Evolutionary conservation across 2,113 vertebrate genomes (phyloP).

Genomic region (Danio rerio): DNA sequence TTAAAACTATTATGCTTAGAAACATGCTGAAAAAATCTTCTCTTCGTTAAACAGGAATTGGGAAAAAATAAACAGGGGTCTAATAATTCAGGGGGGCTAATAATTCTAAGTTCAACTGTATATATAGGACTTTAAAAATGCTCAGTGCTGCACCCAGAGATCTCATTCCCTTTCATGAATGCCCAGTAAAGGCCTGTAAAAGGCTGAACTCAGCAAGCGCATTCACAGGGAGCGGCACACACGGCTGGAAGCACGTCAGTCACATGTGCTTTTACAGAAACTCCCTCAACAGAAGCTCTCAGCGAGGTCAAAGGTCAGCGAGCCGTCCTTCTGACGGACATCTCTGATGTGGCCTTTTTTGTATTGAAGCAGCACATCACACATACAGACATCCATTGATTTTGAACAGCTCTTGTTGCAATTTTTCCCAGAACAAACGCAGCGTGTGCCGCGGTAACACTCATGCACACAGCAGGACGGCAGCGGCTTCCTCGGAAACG

Average conservation of each 20-base stretch:
- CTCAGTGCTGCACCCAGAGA: not conserved
- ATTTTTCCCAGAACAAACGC: conserved; percentile 36
- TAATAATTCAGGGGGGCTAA: no score
- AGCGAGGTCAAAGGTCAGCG: conserved; percentile 29
- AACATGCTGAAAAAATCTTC: no score
- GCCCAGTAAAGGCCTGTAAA: not conserved
- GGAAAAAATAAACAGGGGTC: no score
- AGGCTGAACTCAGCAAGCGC: not conserved
- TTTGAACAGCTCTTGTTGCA: conserved; percentile 25
- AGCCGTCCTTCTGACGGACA: conserved; percentile 2
- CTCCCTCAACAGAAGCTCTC: conserved; percentile 10
- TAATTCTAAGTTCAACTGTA: no score
- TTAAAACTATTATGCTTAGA: no score
- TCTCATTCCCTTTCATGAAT: not conserved
- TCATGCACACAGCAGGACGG: conserved; percentile 19
- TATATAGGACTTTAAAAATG: not conserved
- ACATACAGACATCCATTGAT: conserved; percentile 35
- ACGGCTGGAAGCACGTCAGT: not conserved
- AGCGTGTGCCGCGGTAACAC: conserved; percentile 36
- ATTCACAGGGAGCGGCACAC: not conserved
- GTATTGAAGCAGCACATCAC: conserved; percentile 39
- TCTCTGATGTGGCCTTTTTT: conserved; percentile 31
- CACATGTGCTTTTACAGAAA: conserved; percentile 17
- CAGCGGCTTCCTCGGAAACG: conserved; percentile 15
- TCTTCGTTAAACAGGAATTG: no score